Base-by-base conservation (phyloP, 2,113 vertebrate genomes). In the Verasper variegatus region DNA sequence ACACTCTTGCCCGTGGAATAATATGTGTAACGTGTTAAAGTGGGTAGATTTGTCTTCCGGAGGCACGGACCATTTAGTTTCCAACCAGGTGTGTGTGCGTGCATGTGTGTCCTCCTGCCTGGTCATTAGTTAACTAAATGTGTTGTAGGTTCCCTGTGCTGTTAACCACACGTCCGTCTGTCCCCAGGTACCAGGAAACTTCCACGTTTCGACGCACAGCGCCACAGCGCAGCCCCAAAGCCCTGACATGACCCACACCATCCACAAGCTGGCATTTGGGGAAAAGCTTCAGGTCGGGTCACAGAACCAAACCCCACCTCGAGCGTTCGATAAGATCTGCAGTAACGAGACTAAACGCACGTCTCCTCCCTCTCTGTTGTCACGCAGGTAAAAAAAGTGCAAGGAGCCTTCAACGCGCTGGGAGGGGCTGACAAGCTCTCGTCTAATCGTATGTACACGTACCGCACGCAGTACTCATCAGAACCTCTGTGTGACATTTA, bases 151-250 rank as follows among this genome's bases (percentile, higher is more conserved):
- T 8, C 1, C 40, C 69, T 1, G 17, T 24, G 42, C 20, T 55
- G 55, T 55, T 35, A 26, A 13, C 47, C 27, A 40, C 21, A 51
- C 47, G 21, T n/a, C 31, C 52, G 23, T 67, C 57, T 79, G 62
- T 70, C 1, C 71, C 17, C 78, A 99, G 98, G 98, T 99, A 58
- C 98, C 98, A 0, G 98, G 98, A 79, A 99, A 99, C 92, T 99
- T 99, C 87, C 98, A 99, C 0, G 95, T 99, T 82, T 99, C 98
- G 6, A 99, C 98, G 0, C 98, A 99, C 91, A 97, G 98, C n/a
- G 98, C 98, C 62, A 98, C 97, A 1, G 97, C 97, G 1, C 98
- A 99, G 92, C 98, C 98, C 18, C 95, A 97, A 89, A 99, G 91
- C 90, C 98, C 98, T 3, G 98, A 99, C 89, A 99, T 99, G 98